A percentile compares a stretch with the other conserved stretches of the same genome.
Conservation (phyloP, 2,113 vertebrate genomes). For the Tinamus guttatus region DNA sequence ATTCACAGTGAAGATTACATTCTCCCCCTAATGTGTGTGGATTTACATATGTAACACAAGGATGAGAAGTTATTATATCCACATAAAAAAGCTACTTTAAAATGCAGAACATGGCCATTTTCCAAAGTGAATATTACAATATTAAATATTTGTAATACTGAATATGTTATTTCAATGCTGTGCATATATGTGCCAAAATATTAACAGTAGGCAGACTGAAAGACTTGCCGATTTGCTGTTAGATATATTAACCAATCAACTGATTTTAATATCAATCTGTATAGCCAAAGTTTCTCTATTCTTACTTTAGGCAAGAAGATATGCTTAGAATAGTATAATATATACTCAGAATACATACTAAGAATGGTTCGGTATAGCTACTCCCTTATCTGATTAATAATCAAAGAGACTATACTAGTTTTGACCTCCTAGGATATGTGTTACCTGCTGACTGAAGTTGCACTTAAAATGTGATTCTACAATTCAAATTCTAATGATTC, state of each 20-base stretch:
- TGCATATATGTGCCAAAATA: not conserved
- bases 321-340: not conserved
- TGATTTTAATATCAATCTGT: not conserved
- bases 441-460: not conserved
- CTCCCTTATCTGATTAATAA: not conserved
- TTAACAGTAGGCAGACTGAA: not conserved
- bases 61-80: not conserved
- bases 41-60: not conserved
- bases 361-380: not conserved
- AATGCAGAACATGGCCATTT: not conserved
- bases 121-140: not conserved
- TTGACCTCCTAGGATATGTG: not conserved
- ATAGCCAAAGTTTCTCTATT: not conserved
- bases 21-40: not conserved
- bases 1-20: not conserved
- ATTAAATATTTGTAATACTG: constrained; percentile 17
- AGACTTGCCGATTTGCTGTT: not conserved
- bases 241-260: not conserved
- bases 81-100: not conserved
- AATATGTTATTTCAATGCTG: not conserved
- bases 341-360: not conserved
- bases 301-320: not conserved
- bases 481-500: not conserved
- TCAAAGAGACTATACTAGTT: not conserved
- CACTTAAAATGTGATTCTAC: not conserved